These are phyloP conservation scores for Podarcis cretensis DNA, from an alignment of 2,113 vertebrate genomes.

Conservation along the genomic window DNA sequence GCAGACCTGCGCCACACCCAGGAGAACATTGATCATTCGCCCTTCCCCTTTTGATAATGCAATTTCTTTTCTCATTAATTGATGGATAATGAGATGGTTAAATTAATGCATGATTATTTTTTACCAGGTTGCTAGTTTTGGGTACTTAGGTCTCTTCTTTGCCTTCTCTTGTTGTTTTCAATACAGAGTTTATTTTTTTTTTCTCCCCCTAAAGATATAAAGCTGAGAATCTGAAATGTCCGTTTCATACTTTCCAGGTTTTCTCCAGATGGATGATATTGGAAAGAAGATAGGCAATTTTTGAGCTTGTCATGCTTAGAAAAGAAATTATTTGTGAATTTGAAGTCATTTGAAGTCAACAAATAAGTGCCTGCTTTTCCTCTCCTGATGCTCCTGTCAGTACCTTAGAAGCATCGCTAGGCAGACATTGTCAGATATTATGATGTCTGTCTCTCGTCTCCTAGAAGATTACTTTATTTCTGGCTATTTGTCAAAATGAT, in stretches of 20 bases:
- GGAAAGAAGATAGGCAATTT: conserved; percentile 9
- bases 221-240: not conserved
- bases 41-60: too few species aligned
- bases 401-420: not conserved
- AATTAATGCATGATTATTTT: too few species aligned
- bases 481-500: not conserved
- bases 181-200: not conserved
- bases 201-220: not conserved
- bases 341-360: conserved; percentile 18
- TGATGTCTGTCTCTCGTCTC: not conserved
- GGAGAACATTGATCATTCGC: too few species aligned
- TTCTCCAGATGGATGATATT: conserved; percentile 7
- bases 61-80: too few species aligned
- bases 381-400: not conserved
- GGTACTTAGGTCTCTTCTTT: not conserved
- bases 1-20: too few species aligned
- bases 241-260: not conserved
- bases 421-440: not conserved
- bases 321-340: conserved; percentile 23
- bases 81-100: too few species aligned
- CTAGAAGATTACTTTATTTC: not conserved
- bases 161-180: not conserved
- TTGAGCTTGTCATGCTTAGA: conserved; percentile 25
- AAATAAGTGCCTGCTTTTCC: not conserved
- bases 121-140: too few species aligned